Base-by-base conservation (phyloP, 2,797 vertebrate species). In the Tenualosa ilisha region DNA sequence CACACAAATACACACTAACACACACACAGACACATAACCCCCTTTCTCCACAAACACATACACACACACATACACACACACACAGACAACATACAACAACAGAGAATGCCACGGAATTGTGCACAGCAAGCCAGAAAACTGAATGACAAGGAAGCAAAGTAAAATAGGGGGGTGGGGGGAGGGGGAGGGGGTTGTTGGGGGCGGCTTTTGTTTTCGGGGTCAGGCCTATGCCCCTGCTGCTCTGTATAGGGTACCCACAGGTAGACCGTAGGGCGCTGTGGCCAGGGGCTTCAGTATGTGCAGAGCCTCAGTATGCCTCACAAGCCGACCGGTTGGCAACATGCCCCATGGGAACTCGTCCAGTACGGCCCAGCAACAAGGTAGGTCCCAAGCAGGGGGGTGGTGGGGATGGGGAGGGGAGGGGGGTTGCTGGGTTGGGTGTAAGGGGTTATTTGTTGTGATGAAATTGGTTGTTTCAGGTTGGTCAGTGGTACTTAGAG, bases 141-240 rank as follows among this genome's bases (percentile, higher is more conserved):
- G 93, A 95, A 95, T 94, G 91, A 86, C 91, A 94, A 95, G 94
- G 93, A 94, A 94, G 94, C 93, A 91, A 87, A 93, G 91, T 79
- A 91, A 91, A 90, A 92, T 84, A 37, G 88, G 81, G 75, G 75
- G 86, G 63, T 7, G 22, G 20, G n/a, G 59, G 17, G 59, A 3
- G 59, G 8, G 59, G 6, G 59, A 61, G 59, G n/a, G 50, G 81
- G 61, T 68, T 82, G 59, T 61, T 3, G 3, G 17, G 54, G 59
- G 59, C 3, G 37, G 72, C 72, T 46, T 79, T 79, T 79, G 72
- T 79, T 79, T 3, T 4, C 1, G 4, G 17, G 2, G 12, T 72
- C 37, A 7, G 37, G 72, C 22, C 59, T 24, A 63, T 46, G 17
- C 40, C 40, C 72, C 31, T 43, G 54, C 54, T 6, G n/a, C 59